Percentiles rank a stretch among this genome's conserved stretches.
phyloP scores from a whole-genome alignment of 2,888 invertebrate genomes.

The Seladonia tumulorum region DNA sequence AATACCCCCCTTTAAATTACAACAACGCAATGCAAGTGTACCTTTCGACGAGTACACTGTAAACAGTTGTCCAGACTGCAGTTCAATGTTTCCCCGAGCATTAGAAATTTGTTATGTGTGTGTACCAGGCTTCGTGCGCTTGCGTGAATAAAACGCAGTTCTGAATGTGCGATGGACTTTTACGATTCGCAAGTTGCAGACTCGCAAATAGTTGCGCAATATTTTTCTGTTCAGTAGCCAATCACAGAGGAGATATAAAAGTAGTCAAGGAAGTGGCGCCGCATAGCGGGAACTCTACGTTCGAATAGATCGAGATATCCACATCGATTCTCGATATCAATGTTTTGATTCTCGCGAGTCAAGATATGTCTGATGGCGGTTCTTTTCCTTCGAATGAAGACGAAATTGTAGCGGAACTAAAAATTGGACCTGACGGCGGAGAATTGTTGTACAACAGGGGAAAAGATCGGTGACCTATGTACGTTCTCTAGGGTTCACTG shows the following conservation, averaged over 20 bases:
- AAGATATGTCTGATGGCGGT: no score
- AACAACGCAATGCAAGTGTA: conserved; percentile 4
- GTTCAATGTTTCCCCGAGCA: conserved; percentile 12
- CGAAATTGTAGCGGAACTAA: no score
- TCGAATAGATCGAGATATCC: neutral
- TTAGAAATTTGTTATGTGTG: neutral
- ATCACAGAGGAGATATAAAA: neutral
- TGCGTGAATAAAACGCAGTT: neutral
- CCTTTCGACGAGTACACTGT: neutral
- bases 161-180: neutral
- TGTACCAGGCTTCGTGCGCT: neutral
- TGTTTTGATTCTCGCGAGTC: neutral
- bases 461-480: no score
- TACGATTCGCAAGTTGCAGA: neutral
- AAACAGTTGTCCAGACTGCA: conserved; percentile 37
- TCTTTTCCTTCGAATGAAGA: no score
- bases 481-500: no score
- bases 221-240: neutral
- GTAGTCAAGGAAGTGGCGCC: neutral
- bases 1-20: neutral
- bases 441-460: no score
- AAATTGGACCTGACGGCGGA: no score
- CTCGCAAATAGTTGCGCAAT: neutral
- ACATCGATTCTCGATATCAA: neutral
- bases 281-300: neutral